Percentiles rank a stretch among this genome's conserved stretches.
phyloP scores from a whole-genome alignment of 2,113 vertebrate species.

The Nesogale talazaci region DNA sequence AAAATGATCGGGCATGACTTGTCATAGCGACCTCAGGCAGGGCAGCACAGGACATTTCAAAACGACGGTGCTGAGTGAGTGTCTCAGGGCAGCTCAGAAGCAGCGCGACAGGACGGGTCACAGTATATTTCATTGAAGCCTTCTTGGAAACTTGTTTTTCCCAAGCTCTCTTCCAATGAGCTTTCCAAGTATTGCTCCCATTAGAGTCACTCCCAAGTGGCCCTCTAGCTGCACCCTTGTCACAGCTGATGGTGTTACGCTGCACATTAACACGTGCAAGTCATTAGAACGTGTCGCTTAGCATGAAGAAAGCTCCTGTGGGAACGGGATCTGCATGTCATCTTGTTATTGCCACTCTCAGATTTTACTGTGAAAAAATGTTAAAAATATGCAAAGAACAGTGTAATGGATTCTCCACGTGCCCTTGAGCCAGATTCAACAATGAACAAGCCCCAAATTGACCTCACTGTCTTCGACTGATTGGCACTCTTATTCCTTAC shows the following conservation, averaged over 20 bases:
- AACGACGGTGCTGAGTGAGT: not conserved
- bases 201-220: not conserved
- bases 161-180: not conserved
- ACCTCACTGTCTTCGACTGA: no score
- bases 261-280: not conserved
- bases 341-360: not conserved
- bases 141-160: slow-evolving; percentile 13
- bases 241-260: not conserved
- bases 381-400: slow-evolving; percentile 7
- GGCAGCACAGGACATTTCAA: not conserved
- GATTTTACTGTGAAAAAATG: slow-evolving; percentile 14
- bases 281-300: slow-evolving; percentile 2
- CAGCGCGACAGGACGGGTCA: not conserved
- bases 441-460: no score
- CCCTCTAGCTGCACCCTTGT: not conserved
- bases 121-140: not conserved
- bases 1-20: slow-evolving; percentile 12
- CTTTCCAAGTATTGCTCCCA: not conserved
- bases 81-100: not conserved
- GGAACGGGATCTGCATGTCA: not conserved
- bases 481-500: no score
- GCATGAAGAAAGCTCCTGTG: not conserved
- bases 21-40: slow-evolving; percentile 21
- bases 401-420: not conserved
- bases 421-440: not conserved